Base-by-base conservation (phyloP, 1,140 invertebrate species). In the Matsumurasca onukii region DNA sequence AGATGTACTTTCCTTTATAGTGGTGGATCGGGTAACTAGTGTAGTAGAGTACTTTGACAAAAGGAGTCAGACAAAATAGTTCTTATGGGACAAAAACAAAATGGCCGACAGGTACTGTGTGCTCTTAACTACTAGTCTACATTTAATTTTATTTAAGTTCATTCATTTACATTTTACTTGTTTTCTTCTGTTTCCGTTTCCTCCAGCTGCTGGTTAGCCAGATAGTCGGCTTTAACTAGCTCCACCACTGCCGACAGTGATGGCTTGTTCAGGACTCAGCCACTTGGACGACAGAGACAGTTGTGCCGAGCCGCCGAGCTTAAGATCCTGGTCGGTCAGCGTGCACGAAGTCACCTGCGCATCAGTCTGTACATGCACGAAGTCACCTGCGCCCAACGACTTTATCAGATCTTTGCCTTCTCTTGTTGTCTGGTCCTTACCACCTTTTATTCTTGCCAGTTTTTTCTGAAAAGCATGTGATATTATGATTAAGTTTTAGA, bases 221-320 rank as follows among this genome's bases (percentile, higher is more conserved):
- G 70, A 70, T 78, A 76, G 73, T 86, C 84, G 25, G 82, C 82
- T 76, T 85, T 83, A 1, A 85, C 70, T 1, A 85, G 75, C 68
- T 85, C 80, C 31, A 84, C 75, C 12, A 84, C 75, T 76, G 85
- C 78, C 81, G 24, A 82, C 74, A 55, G 80, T 74, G 0, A 76
- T 61, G 2, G 74, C 70, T 68, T 74, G 74, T 57, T 76, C 70
- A 13, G 74, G 75, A 30, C n/a, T n/a, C 17, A 76, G 31, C 65
- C 72, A 73, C 61, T 72, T 71, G 2, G 74, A 68, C 27, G 71
- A 66, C 30, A 63, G 12, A 25, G 2, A 62, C 22, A 22, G 29
- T 30, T 62, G 27, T 29, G 39, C 29, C 30, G 67, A 59, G 0
- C 31, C 39, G 22, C 63, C 67, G 3, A 68, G 34, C 27, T 24